Percentiles rank a stretch among this genome's conserved stretches.
These are phyloP conservation scores for Galleria mellonella DNA, from an alignment of 1,140 invertebrate species.

Conservation along the genomic window DNA sequence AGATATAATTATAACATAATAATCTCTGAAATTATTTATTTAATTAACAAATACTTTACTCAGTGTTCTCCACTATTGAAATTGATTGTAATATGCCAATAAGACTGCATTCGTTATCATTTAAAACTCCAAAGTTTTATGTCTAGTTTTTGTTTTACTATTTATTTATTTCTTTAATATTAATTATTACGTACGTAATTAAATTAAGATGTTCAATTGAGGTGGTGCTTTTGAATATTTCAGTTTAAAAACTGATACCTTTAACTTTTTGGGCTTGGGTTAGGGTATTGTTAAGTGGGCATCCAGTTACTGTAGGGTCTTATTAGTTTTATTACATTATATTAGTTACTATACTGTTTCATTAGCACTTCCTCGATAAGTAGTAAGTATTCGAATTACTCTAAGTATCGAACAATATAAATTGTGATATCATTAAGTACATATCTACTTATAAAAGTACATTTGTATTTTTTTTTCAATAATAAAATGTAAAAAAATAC, in stretches of 20 bases:
- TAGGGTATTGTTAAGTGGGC: not conserved
- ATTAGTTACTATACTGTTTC: slow-evolving; percentile 7
- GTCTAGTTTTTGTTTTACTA: slow-evolving; percentile 9
- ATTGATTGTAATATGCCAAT: too few relatives aligned
- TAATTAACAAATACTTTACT: too few relatives aligned
- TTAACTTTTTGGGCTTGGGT: not conserved
- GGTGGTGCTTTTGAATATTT: slow-evolving; percentile 45
- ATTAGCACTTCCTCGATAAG: slow-evolving; percentile 49
- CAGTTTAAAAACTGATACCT: not conserved
- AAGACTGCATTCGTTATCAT: slow-evolving; percentile 21
- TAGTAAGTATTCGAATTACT: slow-evolving; percentile 3
- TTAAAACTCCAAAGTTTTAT: slow-evolving; percentile 20
- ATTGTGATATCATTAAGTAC: slow-evolving; percentile 20
- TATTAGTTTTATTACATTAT: slow-evolving; percentile 5
- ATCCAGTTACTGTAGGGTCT: not conserved
- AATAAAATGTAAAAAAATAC: too few relatives aligned
- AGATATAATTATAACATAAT: too few relatives aligned
- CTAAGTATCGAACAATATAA: slow-evolving; percentile 1
- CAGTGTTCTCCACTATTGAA: too few relatives aligned
- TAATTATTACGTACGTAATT: not conserved
- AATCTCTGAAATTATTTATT: too few relatives aligned
- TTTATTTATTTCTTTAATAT: slow-evolving; percentile 7
- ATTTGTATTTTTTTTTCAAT: too few relatives aligned
- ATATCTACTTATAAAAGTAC: not conserved
- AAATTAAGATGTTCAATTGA: slow-evolving; percentile 25